Percentiles rank a stretch among this genome's conserved stretches.
Evolutionary conservation across 2,113 vertebrate species (phyloP).

Genomic region (Pelobates fuscus): DNA sequence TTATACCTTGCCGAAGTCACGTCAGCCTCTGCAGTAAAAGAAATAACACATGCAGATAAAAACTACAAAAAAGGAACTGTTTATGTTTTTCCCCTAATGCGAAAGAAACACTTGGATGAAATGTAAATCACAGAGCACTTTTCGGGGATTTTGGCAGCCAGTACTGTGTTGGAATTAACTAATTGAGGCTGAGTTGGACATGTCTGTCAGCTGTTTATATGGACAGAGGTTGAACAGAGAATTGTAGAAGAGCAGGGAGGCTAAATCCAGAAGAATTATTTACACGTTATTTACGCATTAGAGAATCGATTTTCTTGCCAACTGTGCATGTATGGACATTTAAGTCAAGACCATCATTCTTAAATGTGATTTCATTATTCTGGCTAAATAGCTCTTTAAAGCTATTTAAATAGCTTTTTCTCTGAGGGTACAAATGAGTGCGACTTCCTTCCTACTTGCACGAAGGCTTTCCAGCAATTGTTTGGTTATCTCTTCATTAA

Average conservation of each 20-base stretch:
- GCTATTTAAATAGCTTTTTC: background rate
- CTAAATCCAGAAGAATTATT: background rate
- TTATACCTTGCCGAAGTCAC: background rate
- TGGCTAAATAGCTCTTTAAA: background rate
- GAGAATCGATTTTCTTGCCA: background rate
- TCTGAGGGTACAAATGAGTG: slow-evolving; percentile 10
- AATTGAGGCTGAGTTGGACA: slow-evolving; percentile 20
- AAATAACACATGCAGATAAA: slow-evolving; percentile 4
- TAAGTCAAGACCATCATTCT: background rate
- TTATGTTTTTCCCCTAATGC: slow-evolving; percentile 32
- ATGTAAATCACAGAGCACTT: slow-evolving; percentile 49
- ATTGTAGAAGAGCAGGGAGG: background rate
- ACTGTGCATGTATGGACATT: background rate
- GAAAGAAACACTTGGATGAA: slow-evolving; percentile 31
- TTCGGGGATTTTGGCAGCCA: slow-evolving; percentile 32
- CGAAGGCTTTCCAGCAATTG: slow-evolving; percentile 30
- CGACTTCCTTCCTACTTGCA: slow-evolving; percentile 32
- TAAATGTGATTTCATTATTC: background rate
- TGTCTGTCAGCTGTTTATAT: slow-evolving; percentile 27
- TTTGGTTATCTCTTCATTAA: background rate
- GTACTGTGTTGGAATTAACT: slow-evolving; percentile 15
- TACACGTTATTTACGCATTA: background rate
- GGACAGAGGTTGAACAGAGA: background rate
- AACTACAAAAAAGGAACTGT: slow-evolving; percentile 47
- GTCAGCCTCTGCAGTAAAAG: background rate